A percentile compares a stretch with the other conserved stretches of the same genome.
phyloP scores from a whole-genome alignment of 1,140 invertebrate species.

The Papilio helenus region DNA sequence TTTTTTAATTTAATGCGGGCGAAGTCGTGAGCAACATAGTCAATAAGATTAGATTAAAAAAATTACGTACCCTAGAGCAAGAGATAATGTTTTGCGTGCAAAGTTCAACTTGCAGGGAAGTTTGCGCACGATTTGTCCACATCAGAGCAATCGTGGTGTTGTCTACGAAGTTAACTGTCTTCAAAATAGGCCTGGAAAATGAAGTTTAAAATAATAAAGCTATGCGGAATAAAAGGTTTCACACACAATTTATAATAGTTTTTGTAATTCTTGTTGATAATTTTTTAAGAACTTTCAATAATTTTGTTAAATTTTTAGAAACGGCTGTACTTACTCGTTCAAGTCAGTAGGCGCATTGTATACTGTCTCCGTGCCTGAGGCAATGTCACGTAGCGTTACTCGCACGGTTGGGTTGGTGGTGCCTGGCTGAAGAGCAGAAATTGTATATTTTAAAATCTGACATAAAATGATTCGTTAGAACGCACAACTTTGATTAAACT shows the following conservation, averaged over 20 bases:
- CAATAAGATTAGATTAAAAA: not conserved
- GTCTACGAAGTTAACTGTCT: constrained; percentile 68
- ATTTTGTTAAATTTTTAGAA: not conserved
- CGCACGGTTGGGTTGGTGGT: constrained; percentile 68
- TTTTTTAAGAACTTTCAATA: not conserved
- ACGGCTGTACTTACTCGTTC: constrained; percentile 60
- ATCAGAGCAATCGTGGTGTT: constrained; percentile 77
- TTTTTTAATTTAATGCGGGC: too few relatives aligned
- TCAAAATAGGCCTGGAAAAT: constrained; percentile 77
- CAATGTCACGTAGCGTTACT: constrained; percentile 61
- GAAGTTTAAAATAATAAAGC: too few relatives aligned
- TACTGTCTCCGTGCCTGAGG: constrained; percentile 40
- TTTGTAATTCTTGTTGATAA: not conserved
- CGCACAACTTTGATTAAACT: too few relatives aligned
- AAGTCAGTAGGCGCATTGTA: constrained; percentile 58
- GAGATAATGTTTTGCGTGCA: constrained; percentile 52
- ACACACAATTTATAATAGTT: too few relatives aligned
- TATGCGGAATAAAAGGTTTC: too few relatives aligned
- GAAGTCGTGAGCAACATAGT: too few relatives aligned
- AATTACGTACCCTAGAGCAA: constrained; percentile 52
- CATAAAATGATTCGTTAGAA: too few relatives aligned
- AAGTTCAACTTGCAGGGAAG: constrained; percentile 73
- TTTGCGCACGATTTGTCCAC: constrained; percentile 96
- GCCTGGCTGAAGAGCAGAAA: constrained; percentile 62
- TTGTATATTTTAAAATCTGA: not conserved